Evolutionary conservation across 1,140 invertebrate genomes (phyloP).

Genomic region (Hylaeus volcanicus): DNA sequence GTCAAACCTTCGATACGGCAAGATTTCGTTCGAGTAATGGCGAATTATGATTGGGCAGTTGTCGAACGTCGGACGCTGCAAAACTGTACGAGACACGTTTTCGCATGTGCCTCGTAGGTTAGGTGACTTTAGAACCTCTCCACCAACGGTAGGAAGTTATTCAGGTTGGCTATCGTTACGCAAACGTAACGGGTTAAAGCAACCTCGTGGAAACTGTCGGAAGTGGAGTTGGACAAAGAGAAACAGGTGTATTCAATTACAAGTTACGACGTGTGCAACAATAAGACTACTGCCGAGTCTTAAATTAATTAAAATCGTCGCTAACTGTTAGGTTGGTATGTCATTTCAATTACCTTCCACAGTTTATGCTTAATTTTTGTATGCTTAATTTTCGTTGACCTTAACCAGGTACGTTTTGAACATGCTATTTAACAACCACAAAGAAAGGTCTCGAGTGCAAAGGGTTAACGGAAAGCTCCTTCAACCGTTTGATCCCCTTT

Average conservation of each 20-base stretch:
- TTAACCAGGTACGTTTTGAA: no score
- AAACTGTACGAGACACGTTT: background rate
- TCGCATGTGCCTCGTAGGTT: background rate
- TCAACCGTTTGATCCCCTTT: no score
- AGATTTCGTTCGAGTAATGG: background rate
- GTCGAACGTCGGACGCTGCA: background rate
- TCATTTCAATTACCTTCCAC: no score
- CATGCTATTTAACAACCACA: no score
- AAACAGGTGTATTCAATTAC: background rate
- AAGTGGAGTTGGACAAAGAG: conserved; percentile 2
- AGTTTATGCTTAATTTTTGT: no score
- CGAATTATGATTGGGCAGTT: background rate
- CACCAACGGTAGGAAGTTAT: background rate
- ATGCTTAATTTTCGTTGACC: no score
- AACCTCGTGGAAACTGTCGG: background rate
- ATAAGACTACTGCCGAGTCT: no score
- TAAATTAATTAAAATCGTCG: no score
- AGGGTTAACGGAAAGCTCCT: no score
- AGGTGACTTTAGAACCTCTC: background rate
- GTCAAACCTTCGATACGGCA: background rate
- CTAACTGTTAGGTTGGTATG: no score
- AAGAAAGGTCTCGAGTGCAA: no score
- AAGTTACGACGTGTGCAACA: no score
- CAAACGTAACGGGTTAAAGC: background rate
- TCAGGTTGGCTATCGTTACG: conserved; percentile 2